Conservation (phyloP, 2,888 invertebrate genomes). For the Chaetogeoica ovagalla region DNA sequence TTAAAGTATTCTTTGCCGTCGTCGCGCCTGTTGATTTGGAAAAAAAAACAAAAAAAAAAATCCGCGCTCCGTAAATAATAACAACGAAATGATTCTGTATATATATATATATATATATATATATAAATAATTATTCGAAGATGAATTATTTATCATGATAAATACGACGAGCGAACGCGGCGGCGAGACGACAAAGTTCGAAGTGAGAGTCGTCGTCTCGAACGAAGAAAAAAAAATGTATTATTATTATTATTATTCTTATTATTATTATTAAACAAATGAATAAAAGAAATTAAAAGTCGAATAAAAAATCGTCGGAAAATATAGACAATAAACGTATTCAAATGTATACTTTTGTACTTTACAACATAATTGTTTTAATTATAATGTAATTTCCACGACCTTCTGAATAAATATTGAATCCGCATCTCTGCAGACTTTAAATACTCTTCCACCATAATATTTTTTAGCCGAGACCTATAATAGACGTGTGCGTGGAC, state of each 20-base stretch:
- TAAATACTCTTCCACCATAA: too few species aligned
- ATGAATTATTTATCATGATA: conserved; percentile 45
- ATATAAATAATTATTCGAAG: neutral
- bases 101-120: too few species aligned
- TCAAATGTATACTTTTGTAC: too few species aligned
- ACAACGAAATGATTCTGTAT: conserved; percentile 8
- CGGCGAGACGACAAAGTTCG: neutral
- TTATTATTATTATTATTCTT: too few species aligned
- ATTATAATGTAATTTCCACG: too few species aligned
- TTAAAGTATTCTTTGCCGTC: conserved; percentile 4
- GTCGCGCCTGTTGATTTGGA: conserved; percentile 14
- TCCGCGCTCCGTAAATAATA: neutral
- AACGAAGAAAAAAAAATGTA: neutral
- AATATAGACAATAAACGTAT: too few species aligned
- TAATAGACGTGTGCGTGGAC: too few species aligned
- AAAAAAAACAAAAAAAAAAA: neutral
- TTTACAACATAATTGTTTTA: too few species aligned
- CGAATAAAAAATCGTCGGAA: neutral
- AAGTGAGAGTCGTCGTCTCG: conserved; percentile 9
- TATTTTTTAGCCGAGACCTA: too few species aligned
- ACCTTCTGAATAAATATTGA: too few species aligned
- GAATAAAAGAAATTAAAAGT: neutral
- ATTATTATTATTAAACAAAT: neutral
- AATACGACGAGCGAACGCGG: neutral
- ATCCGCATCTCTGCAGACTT: too few species aligned